phyloP scores from a whole-genome alignment of 1,140 invertebrate species.

The Acromyrmex heyeri region DNA sequence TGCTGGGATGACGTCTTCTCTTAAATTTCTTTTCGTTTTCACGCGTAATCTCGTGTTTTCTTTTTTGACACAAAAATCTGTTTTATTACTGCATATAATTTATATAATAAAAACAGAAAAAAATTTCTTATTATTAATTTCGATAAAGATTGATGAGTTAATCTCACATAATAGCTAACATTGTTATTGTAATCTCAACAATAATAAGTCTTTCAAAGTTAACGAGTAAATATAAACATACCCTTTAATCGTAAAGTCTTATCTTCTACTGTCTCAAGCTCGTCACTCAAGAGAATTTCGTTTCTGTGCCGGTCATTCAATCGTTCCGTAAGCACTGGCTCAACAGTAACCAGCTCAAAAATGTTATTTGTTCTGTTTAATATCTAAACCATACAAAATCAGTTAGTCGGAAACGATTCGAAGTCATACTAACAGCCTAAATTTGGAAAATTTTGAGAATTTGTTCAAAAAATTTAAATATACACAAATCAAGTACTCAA shows the following conservation, averaged over 20 bases:
- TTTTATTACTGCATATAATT: not conserved
- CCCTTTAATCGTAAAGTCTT: slow-evolving; percentile 94
- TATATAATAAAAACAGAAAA: not conserved
- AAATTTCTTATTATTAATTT: not conserved
- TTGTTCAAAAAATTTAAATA: not conserved
- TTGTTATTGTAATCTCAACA: not conserved
- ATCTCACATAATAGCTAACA: not conserved
- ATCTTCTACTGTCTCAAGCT: slow-evolving; percentile 88
- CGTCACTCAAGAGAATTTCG: slow-evolving; percentile 89
- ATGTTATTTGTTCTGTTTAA: slow-evolving; percentile 97
- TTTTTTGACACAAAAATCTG: not conserved
- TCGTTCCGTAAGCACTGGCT: slow-evolving; percentile 91
- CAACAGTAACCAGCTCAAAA: slow-evolving; percentile 96
- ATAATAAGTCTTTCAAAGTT: not conserved
- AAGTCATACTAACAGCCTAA: not conserved
- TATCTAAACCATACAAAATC: slow-evolving; percentile 89
- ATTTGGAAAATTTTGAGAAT: not conserved
- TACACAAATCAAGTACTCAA: not conserved
- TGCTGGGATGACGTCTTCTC: not conserved
- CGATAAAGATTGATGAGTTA: not conserved
- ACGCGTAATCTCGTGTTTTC: not conserved
- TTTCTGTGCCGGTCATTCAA: slow-evolving; percentile 86
- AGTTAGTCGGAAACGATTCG: not conserved
- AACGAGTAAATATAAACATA: slow-evolving; percentile 78
- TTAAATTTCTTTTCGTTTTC: not conserved